Evolutionary conservation across 2,113 vertebrate genomes (phyloP).

Genomic region (Gasterosteus aculeatus): DNA sequence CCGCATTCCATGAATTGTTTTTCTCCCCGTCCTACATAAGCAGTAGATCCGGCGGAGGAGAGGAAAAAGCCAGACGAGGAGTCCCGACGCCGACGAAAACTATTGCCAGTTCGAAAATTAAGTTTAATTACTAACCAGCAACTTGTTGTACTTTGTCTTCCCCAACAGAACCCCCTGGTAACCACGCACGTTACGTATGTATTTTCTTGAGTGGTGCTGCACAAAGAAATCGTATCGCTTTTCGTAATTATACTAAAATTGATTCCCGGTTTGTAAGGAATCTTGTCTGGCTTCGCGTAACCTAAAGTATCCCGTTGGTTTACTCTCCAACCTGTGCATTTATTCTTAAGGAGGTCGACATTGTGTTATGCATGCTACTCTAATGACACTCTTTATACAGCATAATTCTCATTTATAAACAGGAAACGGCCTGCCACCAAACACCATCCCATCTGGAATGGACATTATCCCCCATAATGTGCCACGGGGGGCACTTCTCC

Average conservation of each 20-base stretch:
- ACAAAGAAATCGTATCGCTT: not conserved
- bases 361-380: slow-evolving; percentile 31
- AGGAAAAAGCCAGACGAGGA: not conserved
- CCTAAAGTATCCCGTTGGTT: not conserved
- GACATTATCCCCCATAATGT: slow-evolving; percentile 70
- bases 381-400: slow-evolving; percentile 56
- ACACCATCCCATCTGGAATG: slow-evolving; percentile 75
- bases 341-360: slow-evolving; percentile 37
- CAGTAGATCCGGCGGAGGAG: too few species aligned
- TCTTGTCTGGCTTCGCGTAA: not conserved
- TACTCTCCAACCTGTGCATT: slow-evolving; percentile 19
- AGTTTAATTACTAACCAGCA: too few species aligned
- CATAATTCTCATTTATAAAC: slow-evolving; percentile 65
- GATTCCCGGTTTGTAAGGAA: not conserved
- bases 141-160: too few species aligned
- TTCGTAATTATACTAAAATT: not conserved
- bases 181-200: too few species aligned
- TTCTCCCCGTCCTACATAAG: too few species aligned
- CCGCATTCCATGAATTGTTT: too few species aligned
- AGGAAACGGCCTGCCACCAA: slow-evolving; percentile 49
- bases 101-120: too few species aligned
- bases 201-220: not conserved
- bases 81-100: not conserved
- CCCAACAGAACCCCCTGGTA: too few species aligned
- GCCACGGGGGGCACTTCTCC: slow-evolving; percentile 67